A percentile compares a stretch with the other conserved stretches of the same genome.
Conservation (phyloP, 2,113 vertebrate genomes). For the Sylvietta virens region DNA sequence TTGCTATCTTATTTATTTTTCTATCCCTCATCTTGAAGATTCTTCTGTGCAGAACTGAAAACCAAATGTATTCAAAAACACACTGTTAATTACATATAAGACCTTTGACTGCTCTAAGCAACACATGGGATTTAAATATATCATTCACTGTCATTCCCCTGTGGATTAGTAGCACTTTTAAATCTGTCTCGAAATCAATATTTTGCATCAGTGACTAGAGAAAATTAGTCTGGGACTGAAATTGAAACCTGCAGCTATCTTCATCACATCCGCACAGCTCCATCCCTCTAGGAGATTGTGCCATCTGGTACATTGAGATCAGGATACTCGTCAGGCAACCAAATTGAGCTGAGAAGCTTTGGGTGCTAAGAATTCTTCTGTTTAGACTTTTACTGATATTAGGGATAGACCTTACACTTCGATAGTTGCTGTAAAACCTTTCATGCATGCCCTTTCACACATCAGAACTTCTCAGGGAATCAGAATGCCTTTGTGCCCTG, state of each 20-base stretch:
- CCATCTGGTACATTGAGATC: neutral
- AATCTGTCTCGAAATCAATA: slow-evolving; percentile 63
- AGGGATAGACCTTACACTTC: neutral
- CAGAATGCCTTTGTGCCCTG: neutral
- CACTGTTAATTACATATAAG: neutral
- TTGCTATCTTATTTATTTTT: neutral
- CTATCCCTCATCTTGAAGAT: neutral
- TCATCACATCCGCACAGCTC: neutral
- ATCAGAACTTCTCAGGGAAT: neutral
- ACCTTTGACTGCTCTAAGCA: slow-evolving; percentile 50
- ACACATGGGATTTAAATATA: slow-evolving; percentile 55
- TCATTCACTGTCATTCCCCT: neutral
- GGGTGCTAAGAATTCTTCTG: neutral
- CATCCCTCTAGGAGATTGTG: neutral
- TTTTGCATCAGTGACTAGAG: slow-evolving; percentile 59
- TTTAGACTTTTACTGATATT: neutral
- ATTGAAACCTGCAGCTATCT: slow-evolving; percentile 23
- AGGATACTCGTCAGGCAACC: neutral
- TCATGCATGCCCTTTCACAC: neutral
- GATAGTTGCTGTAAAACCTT: neutral
- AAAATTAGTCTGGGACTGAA: slow-evolving; percentile 52
- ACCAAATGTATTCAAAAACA: neutral
- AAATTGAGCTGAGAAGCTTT: neutral
- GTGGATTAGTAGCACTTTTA: slow-evolving; percentile 35
- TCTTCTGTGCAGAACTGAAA: neutral